Evolutionary conservation across 1,140 invertebrate genomes (phyloP), one percentile per base, ranked within the genome.

Genomic region (Cydia amplana): DNA sequence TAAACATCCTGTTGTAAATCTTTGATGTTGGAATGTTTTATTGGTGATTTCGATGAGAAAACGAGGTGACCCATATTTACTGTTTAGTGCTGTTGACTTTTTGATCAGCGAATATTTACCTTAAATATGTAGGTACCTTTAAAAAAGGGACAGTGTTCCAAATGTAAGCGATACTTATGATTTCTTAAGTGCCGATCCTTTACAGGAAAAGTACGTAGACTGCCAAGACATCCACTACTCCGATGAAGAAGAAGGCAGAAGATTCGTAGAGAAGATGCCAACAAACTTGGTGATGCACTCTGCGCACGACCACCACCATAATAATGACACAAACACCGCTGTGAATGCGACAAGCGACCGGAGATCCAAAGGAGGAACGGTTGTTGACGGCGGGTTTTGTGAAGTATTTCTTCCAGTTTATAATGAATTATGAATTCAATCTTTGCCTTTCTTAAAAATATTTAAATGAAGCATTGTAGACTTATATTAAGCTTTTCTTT

Each of bases 161-260:
- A 40, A 40, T 40, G 36, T 40, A 40, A 72, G 51, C 12, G 12
- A 49, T 14, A 49, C 14, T 16, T 18, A 55, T 25, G 10, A 14
- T 55, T 14, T 5, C 4, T 46, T 14, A 73, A 20, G 1, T 4
- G 2, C 18, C 4, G 7, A 64, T 49, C 67, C 36, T 16, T 55
- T 78, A 79, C 75, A 91, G 89, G 87, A 89, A 75, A 91, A 91
- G 77, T 91, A 91, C 40, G 89, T 91, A 18, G 87, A 91, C 74
- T 91, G 89, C 49, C 83, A 86, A 79, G 87, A 91, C 16, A 87
- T 91, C 60, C 81, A 81, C 55, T 91, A 91, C 67, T 89, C 87
- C 0, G 86, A 88, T 4, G 87, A 88, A 67, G 89, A 90, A 3
- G 85, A 88, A n/a, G 75, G 73, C 49, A 76, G 84, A 65, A 74